Conservation (phyloP, 2,113 vertebrate genomes). For the Apteryx mantelli region DNA sequence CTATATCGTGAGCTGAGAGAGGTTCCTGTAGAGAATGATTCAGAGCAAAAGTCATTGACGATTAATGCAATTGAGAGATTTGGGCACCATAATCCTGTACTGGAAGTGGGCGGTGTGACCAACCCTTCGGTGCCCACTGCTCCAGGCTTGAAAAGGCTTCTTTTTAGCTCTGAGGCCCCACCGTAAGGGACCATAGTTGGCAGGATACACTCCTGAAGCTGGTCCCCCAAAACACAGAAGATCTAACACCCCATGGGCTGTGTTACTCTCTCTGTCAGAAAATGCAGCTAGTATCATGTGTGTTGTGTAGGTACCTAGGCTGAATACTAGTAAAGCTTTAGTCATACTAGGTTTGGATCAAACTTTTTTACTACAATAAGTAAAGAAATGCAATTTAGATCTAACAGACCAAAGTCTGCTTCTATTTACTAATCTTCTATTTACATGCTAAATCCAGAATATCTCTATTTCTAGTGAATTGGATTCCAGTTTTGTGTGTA, state of each 20-base stretch:
- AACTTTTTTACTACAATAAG: background rate
- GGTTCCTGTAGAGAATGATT: background rate
- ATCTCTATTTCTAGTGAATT: background rate
- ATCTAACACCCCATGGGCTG: background rate
- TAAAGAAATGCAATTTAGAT: background rate
- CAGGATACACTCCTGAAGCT: background rate
- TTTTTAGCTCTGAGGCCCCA: background rate
- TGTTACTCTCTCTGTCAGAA: background rate
- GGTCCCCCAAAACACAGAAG: background rate
- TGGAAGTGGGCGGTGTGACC: background rate
- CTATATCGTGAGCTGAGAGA: background rate
- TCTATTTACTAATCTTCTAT: background rate
- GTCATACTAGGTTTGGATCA: background rate
- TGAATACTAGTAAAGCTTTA: background rate
- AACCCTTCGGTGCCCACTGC: background rate
- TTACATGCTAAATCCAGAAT: conserved; percentile 21
- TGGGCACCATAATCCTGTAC: background rate
- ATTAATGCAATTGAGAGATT: background rate
- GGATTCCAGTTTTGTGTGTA: background rate
- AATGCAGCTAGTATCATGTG: background rate
- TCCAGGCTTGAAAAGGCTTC: background rate
- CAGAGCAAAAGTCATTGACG: background rate
- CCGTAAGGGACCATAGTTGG: background rate
- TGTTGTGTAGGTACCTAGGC: background rate
- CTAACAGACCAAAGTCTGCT: background rate